Base-by-base conservation (phyloP, 1,140 invertebrate genomes). In the Wasmannia auropunctata region DNA sequence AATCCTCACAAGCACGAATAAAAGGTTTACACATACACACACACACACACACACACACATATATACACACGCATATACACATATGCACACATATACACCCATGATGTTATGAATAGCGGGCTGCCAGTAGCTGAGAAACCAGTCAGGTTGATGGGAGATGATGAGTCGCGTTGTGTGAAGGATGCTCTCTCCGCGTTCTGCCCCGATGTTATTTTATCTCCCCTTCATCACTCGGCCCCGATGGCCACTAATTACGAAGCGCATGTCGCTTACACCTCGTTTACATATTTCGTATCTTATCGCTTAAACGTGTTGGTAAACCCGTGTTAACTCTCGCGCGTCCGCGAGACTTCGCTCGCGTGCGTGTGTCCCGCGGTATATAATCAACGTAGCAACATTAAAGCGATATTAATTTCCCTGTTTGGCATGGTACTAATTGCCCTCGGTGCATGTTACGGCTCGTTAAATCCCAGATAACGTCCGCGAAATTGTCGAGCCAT, bases 191-290 rank as follows among this genome's bases (percentile, higher is more conserved):
- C 43, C 19, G 67, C 40, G 16, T 46, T 67, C 37, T 67, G 63
- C 37, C 63, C 14, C 63, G 63, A 75, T 46, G 46, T 56, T 63
- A 77, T 62, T 83, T 75, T 86, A 90, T 90, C 72, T 88, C 70
- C 31, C 34, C 74, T 34, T 76, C 88, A 79, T 90, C 86, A 79
- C 74, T 86, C 60, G 31, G 49, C 63, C 54, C 63, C 83, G 84
- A 85, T 88, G 86, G 74, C 89, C 74, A 54, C 88, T 91, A 91
- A 91, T 90, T 91, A 91, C 79, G 84, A 87, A 84, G 51, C 77
- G 79, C 83, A 76, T 90, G 90, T 91, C 89, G 86, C 89, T 90
- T 91, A 90, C 88, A 91, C 88, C 86, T 91, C 86, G 89, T 91
- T 91, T 91, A 91, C 87, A 90, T 86, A 88, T 85, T 62, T 63